These are phyloP conservation scores for Anorthoa munda DNA, from an alignment of 2,888 invertebrate genomes.

Conservation along the genomic window DNA sequence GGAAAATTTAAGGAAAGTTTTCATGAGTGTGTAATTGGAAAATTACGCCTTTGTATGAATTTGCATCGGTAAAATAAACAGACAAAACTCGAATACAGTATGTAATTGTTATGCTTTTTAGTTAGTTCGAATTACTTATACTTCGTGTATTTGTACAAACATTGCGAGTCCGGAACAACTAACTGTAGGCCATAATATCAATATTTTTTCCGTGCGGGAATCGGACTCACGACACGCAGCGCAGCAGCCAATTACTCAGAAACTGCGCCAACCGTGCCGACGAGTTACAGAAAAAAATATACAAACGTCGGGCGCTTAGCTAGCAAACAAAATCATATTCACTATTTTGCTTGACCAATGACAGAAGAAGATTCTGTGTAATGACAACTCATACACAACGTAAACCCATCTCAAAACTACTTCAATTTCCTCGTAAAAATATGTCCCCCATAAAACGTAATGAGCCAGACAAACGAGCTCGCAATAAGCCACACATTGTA, in stretches of 20 bases:
- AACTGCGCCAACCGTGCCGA: too few relatives aligned
- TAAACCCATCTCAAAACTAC: slow-evolving; percentile 8
- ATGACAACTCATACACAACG: background rate
- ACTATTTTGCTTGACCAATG: background rate
- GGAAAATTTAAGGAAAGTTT: background rate
- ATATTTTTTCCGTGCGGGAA: too few relatives aligned
- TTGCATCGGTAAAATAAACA: background rate
- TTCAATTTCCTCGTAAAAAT: slow-evolving; percentile 26
- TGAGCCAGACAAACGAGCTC: slow-evolving; percentile 21
- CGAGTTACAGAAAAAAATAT: too few relatives aligned
- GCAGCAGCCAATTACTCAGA: too few relatives aligned
- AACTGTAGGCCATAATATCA: too few relatives aligned
- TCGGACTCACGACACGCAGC: too few relatives aligned
- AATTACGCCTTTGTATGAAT: background rate
- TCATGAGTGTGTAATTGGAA: background rate
- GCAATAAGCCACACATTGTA: slow-evolving; percentile 39
- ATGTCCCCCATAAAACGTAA: slow-evolving; percentile 24
- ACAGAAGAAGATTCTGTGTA: too few relatives aligned
- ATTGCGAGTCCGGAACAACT: background rate
- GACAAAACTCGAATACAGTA: background rate
- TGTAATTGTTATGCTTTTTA: background rate
- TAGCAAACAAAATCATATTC: background rate
- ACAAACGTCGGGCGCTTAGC: too few relatives aligned
- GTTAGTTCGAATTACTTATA: background rate
- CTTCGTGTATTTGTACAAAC: background rate